Percentiles rank a stretch among this genome's conserved stretches.
Conservation (phyloP, 2,888 invertebrate species). For the Camponotus fellah region DNA sequence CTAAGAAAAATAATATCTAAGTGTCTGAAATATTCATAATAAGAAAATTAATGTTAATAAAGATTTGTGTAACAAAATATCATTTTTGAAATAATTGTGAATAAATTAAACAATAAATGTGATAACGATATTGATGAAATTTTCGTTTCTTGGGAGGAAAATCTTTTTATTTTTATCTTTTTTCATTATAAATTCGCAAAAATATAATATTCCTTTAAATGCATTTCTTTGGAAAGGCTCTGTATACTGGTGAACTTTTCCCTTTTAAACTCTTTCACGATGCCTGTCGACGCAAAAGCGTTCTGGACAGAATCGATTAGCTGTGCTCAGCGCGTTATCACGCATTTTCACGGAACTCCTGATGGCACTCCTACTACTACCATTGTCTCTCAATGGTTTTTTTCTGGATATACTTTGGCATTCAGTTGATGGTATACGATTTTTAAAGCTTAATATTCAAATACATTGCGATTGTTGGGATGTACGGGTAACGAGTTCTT, state of each 20-base stretch:
- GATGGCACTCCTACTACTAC: not conserved
- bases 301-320: slow-evolving; percentile 23
- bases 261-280: not conserved
- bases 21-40: not conserved
- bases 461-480: not conserved
- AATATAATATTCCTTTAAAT: not conserved
- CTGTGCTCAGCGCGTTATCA: slow-evolving; percentile 13
- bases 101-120: not conserved
- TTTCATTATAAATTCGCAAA: not conserved
- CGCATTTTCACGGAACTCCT: slow-evolving; percentile 36
- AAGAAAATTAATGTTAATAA: not conserved
- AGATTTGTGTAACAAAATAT: not conserved
- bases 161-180: not conserved
- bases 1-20: not conserved
- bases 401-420: not conserved
- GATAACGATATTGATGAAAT: not conserved
- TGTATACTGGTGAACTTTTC: not conserved
- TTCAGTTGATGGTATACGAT: not conserved
- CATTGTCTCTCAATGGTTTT: not conserved
- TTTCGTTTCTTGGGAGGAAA: not conserved
- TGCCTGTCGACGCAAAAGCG: not conserved
- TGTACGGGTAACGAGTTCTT: not conserved
- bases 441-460: slow-evolving; percentile 1
- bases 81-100: not conserved
- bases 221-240: not conserved